Evolutionary conservation across 2,797 vertebrate genomes (phyloP), one percentile per base, ranked within the genome.

Genomic region (Ficedula albicollis): DNA sequence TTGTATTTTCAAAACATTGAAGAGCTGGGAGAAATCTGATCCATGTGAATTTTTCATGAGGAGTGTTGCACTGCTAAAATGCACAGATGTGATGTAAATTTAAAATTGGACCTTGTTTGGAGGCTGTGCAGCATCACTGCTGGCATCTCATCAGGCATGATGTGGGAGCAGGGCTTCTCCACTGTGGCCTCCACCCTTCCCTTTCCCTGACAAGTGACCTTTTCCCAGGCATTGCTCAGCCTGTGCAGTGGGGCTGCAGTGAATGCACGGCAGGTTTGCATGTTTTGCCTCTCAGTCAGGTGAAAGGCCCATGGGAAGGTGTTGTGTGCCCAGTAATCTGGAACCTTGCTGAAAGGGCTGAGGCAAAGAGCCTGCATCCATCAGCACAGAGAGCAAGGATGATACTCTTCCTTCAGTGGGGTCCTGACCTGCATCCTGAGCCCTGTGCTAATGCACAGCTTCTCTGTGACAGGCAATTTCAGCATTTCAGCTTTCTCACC

Each of bases 241-340:
- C 38, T 38, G 26, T 34, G 44, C 55, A 74, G 67, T 13, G 19
- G 9, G 32, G 41, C 55, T 76, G 46, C 68, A 78, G 27, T 52
- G 81, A 51, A 70, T 48, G 54, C 19, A 46, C 1, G 2, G 18
- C 1, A 4, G 6, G 12, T 32, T 66, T 2, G 0, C 19, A 10
- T 5, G 46, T 27, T 60, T 87, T 76, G 32, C 18, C 22, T 46
- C 38, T 68, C 0, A 0, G 19, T 7, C 3, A 6, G 18, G 59
- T 23, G 46, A 52, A 39, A 36, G 52, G 60, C 22, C 54, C 3
- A 0, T 5, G 20, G 29, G 39, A 74, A 70, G 26, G 11, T 29
- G 49, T 19, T 1, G 0, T 46, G 48, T 15, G 54, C 15, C 19
- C 39, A 32, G 46, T 22, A 34, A 34, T 5, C 32, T 69, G 59